Base-by-base conservation (phyloP, 1,140 invertebrate species). In the Heliothis virescens region DNA sequence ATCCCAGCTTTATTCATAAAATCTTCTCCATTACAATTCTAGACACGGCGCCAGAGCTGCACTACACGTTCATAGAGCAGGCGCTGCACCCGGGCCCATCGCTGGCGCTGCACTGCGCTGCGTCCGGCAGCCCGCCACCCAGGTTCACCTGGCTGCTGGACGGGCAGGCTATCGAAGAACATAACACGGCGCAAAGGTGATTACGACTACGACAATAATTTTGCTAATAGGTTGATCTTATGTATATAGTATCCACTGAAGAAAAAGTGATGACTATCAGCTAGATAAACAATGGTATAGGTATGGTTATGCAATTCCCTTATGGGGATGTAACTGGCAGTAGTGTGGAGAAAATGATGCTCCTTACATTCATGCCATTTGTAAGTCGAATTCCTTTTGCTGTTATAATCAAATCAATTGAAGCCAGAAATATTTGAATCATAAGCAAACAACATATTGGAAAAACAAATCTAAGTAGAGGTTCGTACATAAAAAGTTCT, bases 61-160 rank as follows among this genome's bases (percentile, higher is more conserved):
- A 97, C 90, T 97, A 97, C 86, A 97, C 97, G 12, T 98, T 98
- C 90, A 97, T 97, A 84, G 97, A 98, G 86, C 97, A 98, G 90
- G 97, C 97, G 1, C 90, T 98, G 72, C 96, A 97, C 86, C 97
- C 97, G 0, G 97, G 97, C 7, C 96, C 97, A 57, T 96, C 97
- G 73, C 96, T 98, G 74, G 98, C 97, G 2, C 94, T 99, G 63
- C 96, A 97, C 88, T 99, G 98, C 94, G 96, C 97, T 0, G 97
- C 98, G 0, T 97, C 97, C 7, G 98, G 98, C 21, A 97, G 97
- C 34, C 98, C 98, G 16, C 96, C 97, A 1, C 98, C 98, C 0
- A 94, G 96, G 79, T 97, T 99, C 81, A 96, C 96, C 10, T 99
- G 98, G 98, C 94, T 97, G 4, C 94, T 99, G 12, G 98, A 99